phyloP scores from a whole-genome alignment of 2,797 vertebrate species.

The Cryptoblepharus egeriae region DNA sequence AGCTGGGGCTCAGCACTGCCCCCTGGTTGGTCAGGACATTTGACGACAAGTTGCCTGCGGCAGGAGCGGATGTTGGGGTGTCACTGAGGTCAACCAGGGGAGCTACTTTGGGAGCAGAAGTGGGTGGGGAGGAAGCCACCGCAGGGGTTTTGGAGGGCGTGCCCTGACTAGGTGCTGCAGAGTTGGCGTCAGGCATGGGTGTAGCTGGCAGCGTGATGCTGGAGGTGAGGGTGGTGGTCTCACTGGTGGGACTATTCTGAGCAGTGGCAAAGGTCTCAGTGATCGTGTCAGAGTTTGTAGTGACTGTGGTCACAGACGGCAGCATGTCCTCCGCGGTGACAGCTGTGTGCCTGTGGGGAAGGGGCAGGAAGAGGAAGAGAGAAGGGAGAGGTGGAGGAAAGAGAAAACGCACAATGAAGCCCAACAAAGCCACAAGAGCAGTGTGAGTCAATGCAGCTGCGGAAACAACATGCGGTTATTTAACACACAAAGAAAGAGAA shows the following conservation, averaged over 20 bases:
- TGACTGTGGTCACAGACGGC: slow-evolving; percentile 90
- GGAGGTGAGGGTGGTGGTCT: slow-evolving; percentile 95
- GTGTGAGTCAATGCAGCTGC: slow-evolving; percentile 59
- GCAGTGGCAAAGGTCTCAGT: slow-evolving; percentile 95
- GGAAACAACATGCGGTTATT: slow-evolving; percentile 37
- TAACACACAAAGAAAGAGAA: slow-evolving; percentile 34
- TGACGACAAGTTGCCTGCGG: slow-evolving; percentile 70
- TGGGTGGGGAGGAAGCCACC: slow-evolving; percentile 68
- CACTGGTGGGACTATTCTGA: slow-evolving; percentile 97
- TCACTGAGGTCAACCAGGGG: slow-evolving; percentile 95
- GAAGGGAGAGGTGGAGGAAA: slow-evolving; percentile 73
- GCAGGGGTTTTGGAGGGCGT: slow-evolving; percentile 77
- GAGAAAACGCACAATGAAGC: slow-evolving; percentile 20
- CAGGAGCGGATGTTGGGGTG: slow-evolving; percentile 72
- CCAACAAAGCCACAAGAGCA: slow-evolving; percentile 48
- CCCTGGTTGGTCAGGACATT: slow-evolving; percentile 75
- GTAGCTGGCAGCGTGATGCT: slow-evolving; percentile 85
- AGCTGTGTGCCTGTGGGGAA: slow-evolving; percentile 91
- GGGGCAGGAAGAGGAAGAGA: slow-evolving; percentile 84
- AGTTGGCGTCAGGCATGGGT: slow-evolving; percentile 80
- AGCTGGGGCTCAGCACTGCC: slow-evolving; percentile 72
- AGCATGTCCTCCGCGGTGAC: slow-evolving; percentile 94
- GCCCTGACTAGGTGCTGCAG: slow-evolving; percentile 69
- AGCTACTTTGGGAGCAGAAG: slow-evolving; percentile 81
- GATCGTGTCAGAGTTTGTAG: slow-evolving; percentile 96